Base-by-base conservation (phyloP, 1,140 invertebrate genomes). In the Anastrepha obliqua region DNA sequence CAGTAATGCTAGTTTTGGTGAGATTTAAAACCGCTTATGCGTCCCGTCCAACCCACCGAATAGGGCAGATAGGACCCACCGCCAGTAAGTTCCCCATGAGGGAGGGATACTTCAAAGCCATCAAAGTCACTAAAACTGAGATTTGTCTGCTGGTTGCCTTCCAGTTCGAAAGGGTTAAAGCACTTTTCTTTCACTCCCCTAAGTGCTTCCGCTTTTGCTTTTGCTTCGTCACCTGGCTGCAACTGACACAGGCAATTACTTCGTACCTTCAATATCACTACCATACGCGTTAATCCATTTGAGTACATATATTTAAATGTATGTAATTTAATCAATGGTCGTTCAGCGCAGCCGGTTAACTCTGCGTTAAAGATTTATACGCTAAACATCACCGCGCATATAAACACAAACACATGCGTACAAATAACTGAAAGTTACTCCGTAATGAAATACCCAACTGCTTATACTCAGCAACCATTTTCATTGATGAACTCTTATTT, bases 311-410 rank as follows among this genome's bases (percentile, higher is more conserved):
- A 44, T 81, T 29, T 29, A 29, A 29, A 29, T 81, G 51, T 81
- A 81, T 81, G 29, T 81, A 47, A 58, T 81, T 51, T 81, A 81
- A 81, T 81, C 74, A 58, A 81, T 47, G n/a, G 51, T 81, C 74
- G 20, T 81, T 81, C 47, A 42, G 42, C 47, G 55, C 74, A 81
- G 74, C 74, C n/a, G 74, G 17, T 81, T 81, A 55, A 81, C 44
- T 81, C 47, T 15, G 47, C 7, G 74, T 81, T 81, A 55, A 81
- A 15, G 74, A 55, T 81, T 81, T 81, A 81, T 81, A n/a, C n/a
- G 15, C 13, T 74, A 44, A 20, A 67, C 2, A 13, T 67, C 64
- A 67, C 11, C 39, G 11, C 6, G 51, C 51, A 55, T 13, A 39
- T 39, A 67, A 67, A 2, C 70, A 0, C 17, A 74, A 44, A 20